Percentiles rank a stretch among this genome's conserved stretches.
Conservation (phyloP, 2,113 vertebrate species). For the Harpagus bidentatus region DNA sequence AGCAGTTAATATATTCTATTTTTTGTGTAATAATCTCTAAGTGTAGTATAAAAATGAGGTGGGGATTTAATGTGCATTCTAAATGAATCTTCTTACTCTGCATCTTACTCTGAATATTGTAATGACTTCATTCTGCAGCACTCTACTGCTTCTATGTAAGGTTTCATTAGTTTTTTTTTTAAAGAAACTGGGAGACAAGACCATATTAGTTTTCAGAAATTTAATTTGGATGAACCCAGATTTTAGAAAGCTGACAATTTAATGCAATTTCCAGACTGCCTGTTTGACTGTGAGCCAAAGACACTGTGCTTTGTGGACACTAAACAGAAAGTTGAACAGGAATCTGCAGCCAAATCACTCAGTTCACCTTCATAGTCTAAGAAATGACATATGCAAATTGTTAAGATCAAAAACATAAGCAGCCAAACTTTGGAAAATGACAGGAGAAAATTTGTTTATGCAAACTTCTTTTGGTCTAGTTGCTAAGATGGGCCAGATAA, state of each 20-base stretch:
- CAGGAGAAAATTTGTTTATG: neutral
- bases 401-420: neutral
- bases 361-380: neutral
- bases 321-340: neutral
- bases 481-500: neutral
- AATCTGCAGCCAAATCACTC: neutral
- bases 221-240: conserved; percentile 12
- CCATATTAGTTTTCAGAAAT: conserved; percentile 36
- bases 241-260: conserved; percentile 37
- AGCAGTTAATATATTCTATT: neutral
- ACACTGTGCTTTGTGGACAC: neutral
- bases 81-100: neutral
- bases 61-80: neutral
- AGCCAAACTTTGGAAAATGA: neutral
- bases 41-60: neutral
- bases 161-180: neutral
- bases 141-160: neutral
- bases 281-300: conserved; percentile 27
- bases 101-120: neutral
- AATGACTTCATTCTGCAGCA: neutral
- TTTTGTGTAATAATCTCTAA: neutral
- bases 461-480: neutral
- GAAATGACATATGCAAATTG: neutral
- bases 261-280: conserved; percentile 26
- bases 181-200: neutral